Evolutionary conservation across 37 sponge, comb jelly and placozoan genomes (phyloP), one percentile per base, ranked within the genome.

Genomic region (Aplysina aerophoba): DNA sequence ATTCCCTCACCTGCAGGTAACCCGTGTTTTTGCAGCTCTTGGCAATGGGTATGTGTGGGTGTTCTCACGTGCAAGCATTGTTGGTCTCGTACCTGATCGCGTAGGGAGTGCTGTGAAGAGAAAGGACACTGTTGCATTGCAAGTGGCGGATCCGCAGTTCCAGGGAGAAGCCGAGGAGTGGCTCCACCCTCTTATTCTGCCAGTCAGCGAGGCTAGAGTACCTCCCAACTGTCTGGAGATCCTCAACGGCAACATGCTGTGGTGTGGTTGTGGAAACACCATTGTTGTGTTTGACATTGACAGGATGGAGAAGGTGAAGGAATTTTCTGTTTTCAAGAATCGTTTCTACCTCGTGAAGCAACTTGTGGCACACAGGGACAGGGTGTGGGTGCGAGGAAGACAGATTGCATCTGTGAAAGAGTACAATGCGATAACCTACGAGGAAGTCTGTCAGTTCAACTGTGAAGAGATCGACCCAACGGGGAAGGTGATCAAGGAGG

Each of bases 231-330:
- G 91, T 50, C 83, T 90, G 89, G 78, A 72, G 66, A 90, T 94
- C 72, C 89, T 94, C 0, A 90, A 90, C 2, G 38, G 62, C 14
- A 77, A 88, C 33, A 85, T 60, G 11, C 88, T 95, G 55, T 95
- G 95, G 95, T 92, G 95, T 84, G 92, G 93, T 24, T 91, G 91
- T 55, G 88, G 93, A 0, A 92, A 95, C 59, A 86, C 75, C 37
- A 89, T 95, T 53, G 85, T 87, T 13, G 93, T 92, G 14, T 81
- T 95, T 41, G 91, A 95, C 71, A 83, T 73, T 41, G 77, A 59
- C 44, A 72, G 90, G 21, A 54, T 95, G 62, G 83, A 89, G 53
- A 87, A 89, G 25, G 60, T 88, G 4, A 59, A 85, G 0, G 27
- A 85, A 30, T 87, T 90, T 31, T 67, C 88, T 12, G 93, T 95